Percentiles rank a stretch among this genome's conserved stretches.
These are phyloP conservation scores for Clarias pachynema DNA, from an alignment of 2,797 vertebrate species.

Conservation along the genomic window DNA sequence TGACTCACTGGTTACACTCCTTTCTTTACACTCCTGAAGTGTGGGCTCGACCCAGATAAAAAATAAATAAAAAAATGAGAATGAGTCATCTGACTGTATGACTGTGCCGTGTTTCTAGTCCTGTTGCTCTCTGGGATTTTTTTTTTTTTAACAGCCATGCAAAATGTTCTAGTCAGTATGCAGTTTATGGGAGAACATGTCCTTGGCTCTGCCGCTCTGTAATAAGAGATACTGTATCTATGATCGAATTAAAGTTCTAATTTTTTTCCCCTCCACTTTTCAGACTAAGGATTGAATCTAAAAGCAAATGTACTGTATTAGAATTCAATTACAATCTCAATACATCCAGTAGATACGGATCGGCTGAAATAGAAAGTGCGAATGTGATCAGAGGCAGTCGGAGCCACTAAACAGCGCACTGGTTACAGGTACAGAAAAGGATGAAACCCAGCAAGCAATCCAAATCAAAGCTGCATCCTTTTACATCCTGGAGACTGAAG, in stretches of 20 bases:
- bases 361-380: background rate
- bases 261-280: too few relatives aligned
- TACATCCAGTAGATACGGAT: background rate
- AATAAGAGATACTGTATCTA: background rate
- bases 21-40: background rate
- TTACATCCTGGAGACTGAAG: slow-evolving; percentile 19
- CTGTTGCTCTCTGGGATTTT: background rate
- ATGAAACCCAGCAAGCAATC: background rate
- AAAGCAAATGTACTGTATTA: background rate
- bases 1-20: background rate
- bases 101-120: background rate
- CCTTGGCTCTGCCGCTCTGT: background rate
- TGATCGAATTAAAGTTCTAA: background rate
- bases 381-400: slow-evolving; percentile 3
- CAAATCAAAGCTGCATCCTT: slow-evolving; percentile 20
- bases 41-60: background rate
- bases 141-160: background rate
- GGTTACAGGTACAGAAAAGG: background rate
- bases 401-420: background rate
- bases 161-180: background rate
- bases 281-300: background rate
- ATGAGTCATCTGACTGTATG: background rate
- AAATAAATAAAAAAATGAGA: background rate
- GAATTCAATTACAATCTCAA: background rate
- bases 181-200: background rate